Conservation (phyloP, 1,140 invertebrate species). For the Contarinia nasturtii region DNA sequence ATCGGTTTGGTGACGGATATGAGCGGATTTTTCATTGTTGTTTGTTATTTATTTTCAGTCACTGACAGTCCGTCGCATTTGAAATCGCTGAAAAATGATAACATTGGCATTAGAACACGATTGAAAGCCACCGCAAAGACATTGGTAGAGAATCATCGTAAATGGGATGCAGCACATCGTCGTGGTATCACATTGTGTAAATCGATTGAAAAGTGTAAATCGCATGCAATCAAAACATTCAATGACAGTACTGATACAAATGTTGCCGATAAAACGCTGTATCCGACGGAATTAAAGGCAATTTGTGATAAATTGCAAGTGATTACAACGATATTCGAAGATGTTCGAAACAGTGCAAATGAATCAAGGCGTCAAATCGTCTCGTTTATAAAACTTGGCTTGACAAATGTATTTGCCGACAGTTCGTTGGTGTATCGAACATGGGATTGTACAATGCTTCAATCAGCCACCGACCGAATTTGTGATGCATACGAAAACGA, state of each 20-base stretch:
- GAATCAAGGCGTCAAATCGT: conserved; percentile 12
- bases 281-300: conserved; percentile 10
- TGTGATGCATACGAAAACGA: conserved; percentile 12
- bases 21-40: too few relatives aligned
- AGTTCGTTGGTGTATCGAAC: too few relatives aligned
- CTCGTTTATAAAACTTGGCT: conserved; percentile 6
- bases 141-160: conserved; percentile 12
- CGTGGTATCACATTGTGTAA: conserved; percentile 14
- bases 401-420: too few relatives aligned
- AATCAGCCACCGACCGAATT: conserved; percentile 10
- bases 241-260: neutral
- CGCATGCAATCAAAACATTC: conserved; percentile 8
- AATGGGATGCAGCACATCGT: conserved; percentile 18
- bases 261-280: conserved; percentile 3
- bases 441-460: too few relatives aligned
- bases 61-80: neutral
- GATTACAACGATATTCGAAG: conserved; percentile 14
- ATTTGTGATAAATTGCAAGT: conserved; percentile 14
- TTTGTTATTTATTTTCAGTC: neutral
- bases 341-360: conserved; percentile 12
- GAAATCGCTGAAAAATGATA: neutral
- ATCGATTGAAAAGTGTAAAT: conserved; percentile 16
- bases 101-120: neutral
- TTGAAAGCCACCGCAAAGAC: conserved; percentile 8
- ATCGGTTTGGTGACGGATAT: too few relatives aligned